Percentiles rank a stretch among this genome's conserved stretches.
Evolutionary conservation across 2,797 vertebrate genomes (phyloP).

Genomic region (Melopsittacus undulatus): DNA sequence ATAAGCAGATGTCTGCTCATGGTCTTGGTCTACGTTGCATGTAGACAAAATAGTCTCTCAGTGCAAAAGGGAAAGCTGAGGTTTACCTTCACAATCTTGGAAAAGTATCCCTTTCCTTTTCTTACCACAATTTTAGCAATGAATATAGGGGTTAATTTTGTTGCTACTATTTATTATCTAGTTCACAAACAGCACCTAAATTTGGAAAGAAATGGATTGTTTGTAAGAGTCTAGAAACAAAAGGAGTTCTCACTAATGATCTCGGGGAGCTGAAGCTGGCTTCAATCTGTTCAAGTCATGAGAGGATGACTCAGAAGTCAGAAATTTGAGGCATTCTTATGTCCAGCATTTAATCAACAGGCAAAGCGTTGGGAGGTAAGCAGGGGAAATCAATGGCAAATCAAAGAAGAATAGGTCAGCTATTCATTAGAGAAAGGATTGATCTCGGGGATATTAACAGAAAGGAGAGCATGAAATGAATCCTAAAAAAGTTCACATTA

Average conservation of each 20-base stretch:
- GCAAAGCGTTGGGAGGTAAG: conserved; percentile 46
- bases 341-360: conserved; percentile 64
- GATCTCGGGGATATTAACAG: conserved; percentile 42
- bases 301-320: conserved; percentile 76
- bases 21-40: neutral
- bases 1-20: neutral
- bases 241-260: conserved; percentile 57
- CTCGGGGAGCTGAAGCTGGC: conserved; percentile 45
- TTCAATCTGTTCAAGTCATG: conserved; percentile 63
- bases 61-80: neutral
- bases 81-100: neutral
- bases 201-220: neutral
- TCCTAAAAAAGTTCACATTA: conserved; percentile 39
- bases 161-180: neutral
- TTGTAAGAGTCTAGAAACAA: conserved; percentile 49
- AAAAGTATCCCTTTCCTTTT: conserved; percentile 14
- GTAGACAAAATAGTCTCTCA: neutral
- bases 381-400: conserved; percentile 62
- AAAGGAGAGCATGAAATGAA: conserved; percentile 56
- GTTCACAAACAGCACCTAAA: neutral
- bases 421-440: conserved; percentile 61
- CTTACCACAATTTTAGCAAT: neutral
- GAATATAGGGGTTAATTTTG: neutral
- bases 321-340: conserved; percentile 71
- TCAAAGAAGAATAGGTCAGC: conserved; percentile 66